phyloP scores from a whole-genome alignment of 2,888 invertebrate genomes.

The Willowsia nigromaculata region DNA sequence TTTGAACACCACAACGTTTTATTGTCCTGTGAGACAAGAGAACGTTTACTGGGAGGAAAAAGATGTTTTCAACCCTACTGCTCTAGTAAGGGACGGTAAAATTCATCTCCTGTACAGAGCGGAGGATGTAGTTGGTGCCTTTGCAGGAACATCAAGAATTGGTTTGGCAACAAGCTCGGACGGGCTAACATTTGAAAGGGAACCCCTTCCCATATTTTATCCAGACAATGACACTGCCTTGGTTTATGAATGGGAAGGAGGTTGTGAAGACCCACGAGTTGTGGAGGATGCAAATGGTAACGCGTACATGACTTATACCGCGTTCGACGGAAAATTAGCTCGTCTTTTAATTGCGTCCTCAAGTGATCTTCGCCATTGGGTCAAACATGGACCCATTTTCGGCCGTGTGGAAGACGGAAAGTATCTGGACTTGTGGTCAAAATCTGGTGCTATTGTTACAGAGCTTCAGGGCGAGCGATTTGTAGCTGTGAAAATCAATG shows the following conservation, averaged over 20 bases:
- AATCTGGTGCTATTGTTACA: constrained; percentile 76
- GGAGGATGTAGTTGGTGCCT: constrained; percentile 72
- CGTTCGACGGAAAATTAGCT: constrained; percentile 72
- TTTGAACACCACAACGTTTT: constrained; percentile 68
- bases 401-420: constrained; percentile 46
- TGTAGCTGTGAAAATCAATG: constrained; percentile 68
- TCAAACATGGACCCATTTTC: constrained; percentile 74
- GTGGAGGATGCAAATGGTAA: constrained; percentile 60
- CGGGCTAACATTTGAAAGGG: constrained; percentile 71
- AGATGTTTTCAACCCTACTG: constrained; percentile 77
- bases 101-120: constrained; percentile 75
- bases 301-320: constrained; percentile 76
- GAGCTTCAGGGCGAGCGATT: constrained; percentile 43
- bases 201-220: constrained; percentile 72
- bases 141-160: constrained; percentile 74
- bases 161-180: constrained; percentile 72
- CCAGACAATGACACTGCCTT: constrained; percentile 66
- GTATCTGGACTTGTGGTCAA: constrained; percentile 74
- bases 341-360: constrained; percentile 74
- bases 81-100: constrained; percentile 66
- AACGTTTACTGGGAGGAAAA: constrained; percentile 73
- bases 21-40: constrained; percentile 71
- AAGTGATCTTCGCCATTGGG: constrained; percentile 69
- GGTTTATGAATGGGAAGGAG: constrained; percentile 76
- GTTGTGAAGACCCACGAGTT: constrained; percentile 76